phyloP scores from a whole-genome alignment of 2,888 invertebrate genomes.

The Pristionchus entomophagus region DNA sequence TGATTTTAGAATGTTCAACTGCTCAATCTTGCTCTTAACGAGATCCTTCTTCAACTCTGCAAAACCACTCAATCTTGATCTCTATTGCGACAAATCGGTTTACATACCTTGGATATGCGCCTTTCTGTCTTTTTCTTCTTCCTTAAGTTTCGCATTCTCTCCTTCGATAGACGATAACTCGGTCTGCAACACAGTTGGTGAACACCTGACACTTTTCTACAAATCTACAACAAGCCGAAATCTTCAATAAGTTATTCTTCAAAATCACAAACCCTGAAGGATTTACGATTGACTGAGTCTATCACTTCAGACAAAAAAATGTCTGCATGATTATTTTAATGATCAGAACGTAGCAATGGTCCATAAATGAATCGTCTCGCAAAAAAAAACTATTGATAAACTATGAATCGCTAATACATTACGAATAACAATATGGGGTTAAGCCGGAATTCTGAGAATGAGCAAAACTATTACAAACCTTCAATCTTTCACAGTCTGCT shows the following conservation, averaged over 20 bases:
- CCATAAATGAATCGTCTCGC: too few species aligned
- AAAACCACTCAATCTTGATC: neutral
- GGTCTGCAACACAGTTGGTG: neutral
- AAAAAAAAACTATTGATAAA: too few species aligned
- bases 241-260: too few species aligned
- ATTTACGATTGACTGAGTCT: too few species aligned
- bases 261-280: too few species aligned
- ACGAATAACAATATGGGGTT: too few species aligned
- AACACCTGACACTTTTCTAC: too few species aligned
- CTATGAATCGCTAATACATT: too few species aligned
- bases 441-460: neutral
- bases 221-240: too few species aligned
- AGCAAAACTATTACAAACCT: neutral
- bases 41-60: neutral
- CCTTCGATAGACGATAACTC: slow-evolving; percentile 5
- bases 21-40: neutral
- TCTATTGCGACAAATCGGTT: too few species aligned
- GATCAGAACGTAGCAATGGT: neutral
- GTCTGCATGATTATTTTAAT: neutral
- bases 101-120: neutral
- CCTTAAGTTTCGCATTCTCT: slow-evolving; percentile 9
- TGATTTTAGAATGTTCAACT: neutral
- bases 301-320: neutral
- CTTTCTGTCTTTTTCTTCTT: neutral
- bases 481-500: neutral